Conservation (phyloP, 1,140 invertebrate genomes). For the Nomia melanderi region DNA sequence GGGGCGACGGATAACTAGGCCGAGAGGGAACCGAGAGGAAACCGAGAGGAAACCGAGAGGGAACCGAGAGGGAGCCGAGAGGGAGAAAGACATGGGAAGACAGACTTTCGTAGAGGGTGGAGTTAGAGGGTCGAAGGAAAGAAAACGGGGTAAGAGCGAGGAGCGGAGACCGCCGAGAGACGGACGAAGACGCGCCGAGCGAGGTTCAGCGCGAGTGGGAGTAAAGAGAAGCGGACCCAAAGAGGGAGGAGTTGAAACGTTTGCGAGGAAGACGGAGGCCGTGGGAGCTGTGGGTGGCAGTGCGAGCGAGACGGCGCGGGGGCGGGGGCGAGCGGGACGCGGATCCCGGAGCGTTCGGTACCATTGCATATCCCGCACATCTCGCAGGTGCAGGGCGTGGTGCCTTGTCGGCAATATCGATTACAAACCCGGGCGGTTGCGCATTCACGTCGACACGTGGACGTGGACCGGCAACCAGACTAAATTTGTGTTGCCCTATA, state of each 20-base stretch:
- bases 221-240: background rate
- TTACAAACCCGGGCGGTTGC: constrained; percentile 80
- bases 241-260: background rate
- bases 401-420: constrained; percentile 81
- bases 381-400: constrained; percentile 80
- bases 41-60: constrained; percentile 14
- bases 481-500: constrained; percentile 81
- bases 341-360: constrained; percentile 64
- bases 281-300: background rate
- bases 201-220: constrained; percentile 14
- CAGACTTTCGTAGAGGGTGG: background rate
- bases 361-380: constrained; percentile 78
- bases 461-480: constrained; percentile 73
- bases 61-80: background rate
- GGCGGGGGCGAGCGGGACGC: constrained; percentile 8
- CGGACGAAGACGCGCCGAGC: constrained; percentile 19
- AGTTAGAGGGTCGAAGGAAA: constrained; percentile 14
- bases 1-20: constrained; percentile 35
- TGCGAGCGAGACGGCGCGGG: background rate
- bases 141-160: constrained; percentile 3
- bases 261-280: background rate
- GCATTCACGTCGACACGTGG: constrained; percentile 80
- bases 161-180: no score
- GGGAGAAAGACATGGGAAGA: background rate
- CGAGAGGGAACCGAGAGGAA: constrained; percentile 19